Evolutionary conservation across 2,888 invertebrate genomes (phyloP), one percentile per base, ranked within the genome.

Genomic region (Idaea straminata): DNA sequence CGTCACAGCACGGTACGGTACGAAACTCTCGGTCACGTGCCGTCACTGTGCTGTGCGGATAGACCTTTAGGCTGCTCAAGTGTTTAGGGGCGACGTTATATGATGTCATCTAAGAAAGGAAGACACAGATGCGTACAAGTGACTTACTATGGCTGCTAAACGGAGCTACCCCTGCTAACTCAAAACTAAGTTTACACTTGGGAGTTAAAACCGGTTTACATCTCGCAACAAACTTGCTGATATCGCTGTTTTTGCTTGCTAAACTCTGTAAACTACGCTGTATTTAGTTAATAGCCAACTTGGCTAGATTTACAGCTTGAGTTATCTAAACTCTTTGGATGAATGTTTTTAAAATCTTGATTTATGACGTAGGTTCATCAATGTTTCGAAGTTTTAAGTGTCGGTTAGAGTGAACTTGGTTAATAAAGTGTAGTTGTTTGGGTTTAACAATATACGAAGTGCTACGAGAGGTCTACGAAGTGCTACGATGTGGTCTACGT

Each of bases 81-180:
- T 69, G 64, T 69, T 59, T 66, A 64, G 66, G 65, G 70, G 70
- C 69, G 66, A 62, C 34, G 68, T 64, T 16, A 71, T 74, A 68
- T 69, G 68, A 74, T 67, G 71, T 65, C 57, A 62, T 65, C 70
- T 66, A 66, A 25, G 25, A 25, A 69, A 66, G 68, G 59, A 63
- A 66, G 76, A 67, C 81, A 63, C 86, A 87, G 85, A 80, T 87
- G 86, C 77, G 78, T 63, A 34, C 61, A 79, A 84, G 78, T 82
- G 82, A 84, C 81, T 82, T 81, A 83, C 81, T 78, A 85, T 83
- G 79, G 79, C 78, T 77, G 76, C 74, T 73, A 74, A 75, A 72
- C 69, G 76, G 70, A 72, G 34, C 16, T 25, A 16, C 25, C 10
- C 13, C 13, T 68, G 70, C 64, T 70, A 69, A 73, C 66, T 70